A percentile compares a stretch with the other conserved stretches of the same genome.
phyloP scores from a whole-genome alignment of 2,797 vertebrate genomes.

The Lutjanus campechanus region DNA sequence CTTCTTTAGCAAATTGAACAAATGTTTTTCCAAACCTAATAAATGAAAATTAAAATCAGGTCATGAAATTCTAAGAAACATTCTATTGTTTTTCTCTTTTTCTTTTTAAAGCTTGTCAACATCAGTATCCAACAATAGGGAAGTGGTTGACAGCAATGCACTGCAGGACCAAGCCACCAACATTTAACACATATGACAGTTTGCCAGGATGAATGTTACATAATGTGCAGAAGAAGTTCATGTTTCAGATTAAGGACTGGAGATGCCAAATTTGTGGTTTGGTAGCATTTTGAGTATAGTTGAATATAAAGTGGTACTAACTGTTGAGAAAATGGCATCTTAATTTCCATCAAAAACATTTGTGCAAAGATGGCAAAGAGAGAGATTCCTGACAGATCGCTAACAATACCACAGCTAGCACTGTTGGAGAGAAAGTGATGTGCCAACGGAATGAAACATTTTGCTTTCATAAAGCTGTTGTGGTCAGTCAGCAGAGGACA shows the following conservation, averaged over 20 bases:
- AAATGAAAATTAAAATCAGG: background rate
- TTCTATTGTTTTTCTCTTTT: background rate
- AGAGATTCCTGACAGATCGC: background rate
- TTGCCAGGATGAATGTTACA: background rate
- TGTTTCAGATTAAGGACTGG: background rate
- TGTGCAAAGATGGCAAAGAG: background rate
- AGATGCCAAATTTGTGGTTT: conserved; percentile 3
- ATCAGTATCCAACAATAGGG: background rate
- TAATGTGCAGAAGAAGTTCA: background rate
- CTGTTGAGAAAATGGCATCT: background rate
- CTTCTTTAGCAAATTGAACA: background rate
- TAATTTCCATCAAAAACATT: conserved; percentile 5
- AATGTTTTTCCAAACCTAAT: background rate
- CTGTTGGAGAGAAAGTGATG: background rate
- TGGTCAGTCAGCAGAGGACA: conserved; percentile 20
- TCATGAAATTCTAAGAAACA: background rate
- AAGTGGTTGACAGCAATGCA: background rate
- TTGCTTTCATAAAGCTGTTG: conserved; percentile 16
- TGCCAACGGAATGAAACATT: background rate
- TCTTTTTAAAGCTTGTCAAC: background rate
- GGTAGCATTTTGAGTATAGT: background rate
- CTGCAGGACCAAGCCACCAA: background rate
- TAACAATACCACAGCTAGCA: conserved; percentile 1
- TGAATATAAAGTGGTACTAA: background rate
- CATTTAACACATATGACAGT: background rate